Evolutionary conservation across 2,888 invertebrate species (phyloP).

Genomic region (Spicauda simplicius): DNA sequence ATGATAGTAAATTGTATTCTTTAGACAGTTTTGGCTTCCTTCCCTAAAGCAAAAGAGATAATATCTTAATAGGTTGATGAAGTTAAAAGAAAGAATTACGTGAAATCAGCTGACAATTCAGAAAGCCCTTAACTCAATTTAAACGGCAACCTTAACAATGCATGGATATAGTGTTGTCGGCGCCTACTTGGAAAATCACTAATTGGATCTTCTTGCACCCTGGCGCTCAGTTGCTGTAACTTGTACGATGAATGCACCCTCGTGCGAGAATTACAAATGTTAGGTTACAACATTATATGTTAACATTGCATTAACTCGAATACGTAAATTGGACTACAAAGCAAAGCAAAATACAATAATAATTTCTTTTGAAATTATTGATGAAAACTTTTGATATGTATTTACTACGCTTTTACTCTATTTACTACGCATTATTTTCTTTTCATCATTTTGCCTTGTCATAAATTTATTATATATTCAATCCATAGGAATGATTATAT

Average conservation of each 20-base stretch:
- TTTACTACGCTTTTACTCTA: too few relatives aligned
- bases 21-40: conserved; percentile 66
- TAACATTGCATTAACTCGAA: background rate
- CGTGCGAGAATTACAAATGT: conserved; percentile 4
- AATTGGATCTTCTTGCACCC: conserved; percentile 58
- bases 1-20: conserved; percentile 77
- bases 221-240: conserved; percentile 51
- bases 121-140: conserved; percentile 52
- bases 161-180: conserved; percentile 42
- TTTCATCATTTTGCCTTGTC: too few relatives aligned
- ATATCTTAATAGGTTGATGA: conserved; percentile 46
- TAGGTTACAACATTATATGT: background rate
- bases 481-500: too few relatives aligned
- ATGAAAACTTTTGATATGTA: too few relatives aligned
- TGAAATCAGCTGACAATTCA: conserved; percentile 42
- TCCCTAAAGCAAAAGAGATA: conserved; percentile 62
- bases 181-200: conserved; percentile 49
- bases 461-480: too few relatives aligned
- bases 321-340: background rate
- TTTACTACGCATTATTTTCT: too few relatives aligned
- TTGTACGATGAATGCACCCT: conserved; percentile 32
- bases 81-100: conserved; percentile 19
- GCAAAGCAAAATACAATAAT: background rate
- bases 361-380: too few relatives aligned
- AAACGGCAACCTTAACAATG: conserved; percentile 53